Base-by-base conservation (phyloP, 2,797 vertebrate genomes). In the Molossus molossus region DNA sequence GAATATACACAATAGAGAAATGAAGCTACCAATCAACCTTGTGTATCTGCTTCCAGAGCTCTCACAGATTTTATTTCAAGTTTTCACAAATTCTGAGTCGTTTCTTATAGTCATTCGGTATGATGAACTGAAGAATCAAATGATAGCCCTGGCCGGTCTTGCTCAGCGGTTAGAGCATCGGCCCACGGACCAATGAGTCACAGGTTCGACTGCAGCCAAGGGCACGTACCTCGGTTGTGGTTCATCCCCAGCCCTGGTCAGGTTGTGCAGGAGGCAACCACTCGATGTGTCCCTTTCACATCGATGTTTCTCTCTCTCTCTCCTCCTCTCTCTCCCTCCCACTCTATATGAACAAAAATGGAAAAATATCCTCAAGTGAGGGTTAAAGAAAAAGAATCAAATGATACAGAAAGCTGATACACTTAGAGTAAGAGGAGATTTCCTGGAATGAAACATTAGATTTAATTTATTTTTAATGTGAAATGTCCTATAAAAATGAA, bases 381-480 rank as follows among this genome's bases (percentile, higher is more conserved):
- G 40, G 6, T 45, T 45, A 45, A 45, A 45, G 6, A 45, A 45
- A 8, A 95, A 88, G 37, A 90, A 82, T 69, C 81, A 88, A 94
- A 92, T 80, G 27, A 82, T 33, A 83, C 0, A 70, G 57, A 88
- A 90, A 81, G 25, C 18, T 72, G 48, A 90, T 4, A 27, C 6
- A 89, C 5, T 84, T 27, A 37, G 53, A 93, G 64, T 86, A 87
- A 93, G 23, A 82, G 20, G 12, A 4, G 9, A 65, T 77, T 92
- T 91, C 57, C 81, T 87, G 79, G 13, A 96, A 97, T 86, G 89
- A 96, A 89, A 91, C 6, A 87, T 85, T 33, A 80, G 50, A 25
- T 86, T 55, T 62, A 21, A 75, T 45, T 11, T 91, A 77, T 94
- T 90, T 81, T 70, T 50, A 64, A 73, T 60, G 58, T 94, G 8